Conservation (phyloP, 2,888 invertebrate species). For the Drosophila testacea region DNA sequence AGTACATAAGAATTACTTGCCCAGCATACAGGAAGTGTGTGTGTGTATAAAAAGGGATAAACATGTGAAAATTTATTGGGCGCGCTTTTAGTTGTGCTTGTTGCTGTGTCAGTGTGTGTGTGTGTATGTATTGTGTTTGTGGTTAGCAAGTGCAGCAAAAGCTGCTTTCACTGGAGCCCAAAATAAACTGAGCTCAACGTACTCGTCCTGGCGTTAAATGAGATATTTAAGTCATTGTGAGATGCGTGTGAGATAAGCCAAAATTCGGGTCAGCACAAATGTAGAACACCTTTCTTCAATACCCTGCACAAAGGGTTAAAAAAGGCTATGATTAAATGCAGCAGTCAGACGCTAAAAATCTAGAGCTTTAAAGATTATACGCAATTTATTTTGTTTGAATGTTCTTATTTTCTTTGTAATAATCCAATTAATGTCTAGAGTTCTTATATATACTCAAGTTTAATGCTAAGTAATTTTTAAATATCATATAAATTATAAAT, state of each 20-base stretch:
- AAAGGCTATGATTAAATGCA: background rate
- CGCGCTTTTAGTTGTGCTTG: constrained; percentile 50
- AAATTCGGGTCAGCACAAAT: constrained; percentile 67
- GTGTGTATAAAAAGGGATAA: constrained; percentile 68
- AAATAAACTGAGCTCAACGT: constrained; percentile 52
- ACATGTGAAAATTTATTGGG: constrained; percentile 75
- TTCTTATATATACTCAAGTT: too few relatives aligned
- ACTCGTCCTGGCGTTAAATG: constrained; percentile 80
- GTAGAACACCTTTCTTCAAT: constrained; percentile 39
- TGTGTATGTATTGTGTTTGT: constrained; percentile 24
- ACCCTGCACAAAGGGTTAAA: constrained; percentile 1
- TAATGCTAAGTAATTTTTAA: too few relatives aligned
- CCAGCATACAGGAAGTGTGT: constrained; percentile 34
- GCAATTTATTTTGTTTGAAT: too few relatives aligned
- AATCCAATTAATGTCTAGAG: too few relatives aligned
- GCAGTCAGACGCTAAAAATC: background rate
- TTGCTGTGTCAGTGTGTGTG: constrained; percentile 10
- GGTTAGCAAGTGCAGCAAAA: constrained; percentile 59
- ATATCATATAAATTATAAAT: too few relatives aligned
- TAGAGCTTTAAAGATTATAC: too few relatives aligned
- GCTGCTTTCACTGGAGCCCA: constrained; percentile 9
- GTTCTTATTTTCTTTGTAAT: too few relatives aligned
- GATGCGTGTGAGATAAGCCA: constrained; percentile 74
- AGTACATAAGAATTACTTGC: constrained; percentile 53
- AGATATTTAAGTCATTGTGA: constrained; percentile 76